Evolutionary conservation across 2,113 vertebrate genomes (phyloP).

Genomic region (Apteryx mantelli): DNA sequence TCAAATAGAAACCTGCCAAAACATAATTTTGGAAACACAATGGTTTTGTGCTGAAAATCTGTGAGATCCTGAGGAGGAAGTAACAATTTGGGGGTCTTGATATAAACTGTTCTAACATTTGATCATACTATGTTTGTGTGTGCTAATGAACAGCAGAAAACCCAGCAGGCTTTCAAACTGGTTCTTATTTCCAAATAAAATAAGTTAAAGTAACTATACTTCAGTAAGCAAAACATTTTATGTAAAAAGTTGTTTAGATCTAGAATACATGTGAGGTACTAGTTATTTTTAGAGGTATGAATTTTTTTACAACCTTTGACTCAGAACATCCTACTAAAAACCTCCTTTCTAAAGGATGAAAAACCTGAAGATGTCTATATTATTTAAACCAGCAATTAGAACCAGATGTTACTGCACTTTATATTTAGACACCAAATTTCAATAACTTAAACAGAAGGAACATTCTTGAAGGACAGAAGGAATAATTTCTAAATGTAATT

Average conservation of each 20-base stretch:
- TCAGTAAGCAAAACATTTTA: neutral
- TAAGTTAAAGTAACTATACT: neutral
- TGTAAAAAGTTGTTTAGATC: constrained; percentile 56
- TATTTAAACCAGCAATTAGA: constrained; percentile 83
- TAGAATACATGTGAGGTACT: constrained; percentile 70
- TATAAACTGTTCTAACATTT: neutral
- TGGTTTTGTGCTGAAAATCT: neutral
- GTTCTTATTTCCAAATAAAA: neutral
- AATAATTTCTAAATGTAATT: constrained; percentile 84
- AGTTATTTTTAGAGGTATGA: constrained; percentile 76
- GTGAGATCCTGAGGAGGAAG: neutral
- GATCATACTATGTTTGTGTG: neutral
- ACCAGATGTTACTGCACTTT: constrained; percentile 80
- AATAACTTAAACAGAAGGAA: constrained; percentile 78
- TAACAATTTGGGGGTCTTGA: neutral
- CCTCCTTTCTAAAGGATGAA: constrained; percentile 76
- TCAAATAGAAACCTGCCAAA: neutral
- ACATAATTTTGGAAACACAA: neutral
- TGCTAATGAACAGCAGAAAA: neutral
- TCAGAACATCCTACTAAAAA: constrained; percentile 74
- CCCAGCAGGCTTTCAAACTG: neutral
- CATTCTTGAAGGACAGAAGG: constrained; percentile 80
- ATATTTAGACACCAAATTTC: constrained; percentile 82
- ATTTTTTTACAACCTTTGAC: constrained; percentile 79
- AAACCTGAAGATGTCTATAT: constrained; percentile 76